Conservation (phyloP, 2,113 vertebrate genomes). For the Grammomys dolichurus region DNA sequence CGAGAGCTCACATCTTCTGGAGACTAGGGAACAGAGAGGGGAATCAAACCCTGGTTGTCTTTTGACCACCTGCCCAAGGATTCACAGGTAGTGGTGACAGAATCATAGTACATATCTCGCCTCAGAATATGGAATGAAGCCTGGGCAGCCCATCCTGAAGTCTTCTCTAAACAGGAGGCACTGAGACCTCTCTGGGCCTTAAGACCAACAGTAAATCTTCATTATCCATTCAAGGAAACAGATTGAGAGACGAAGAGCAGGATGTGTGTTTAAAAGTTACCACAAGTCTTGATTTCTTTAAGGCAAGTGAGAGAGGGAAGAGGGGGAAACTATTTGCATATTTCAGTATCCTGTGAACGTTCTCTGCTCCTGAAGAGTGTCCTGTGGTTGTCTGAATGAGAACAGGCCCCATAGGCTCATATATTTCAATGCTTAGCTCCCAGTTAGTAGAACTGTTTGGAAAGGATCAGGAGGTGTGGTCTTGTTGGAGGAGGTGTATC, state of each 20-base stretch:
- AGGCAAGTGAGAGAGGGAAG: background rate
- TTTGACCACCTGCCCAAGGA: background rate
- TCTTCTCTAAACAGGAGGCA: background rate
- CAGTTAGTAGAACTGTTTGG: background rate
- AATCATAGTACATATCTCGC: background rate
- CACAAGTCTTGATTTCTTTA: conserved; percentile 34
- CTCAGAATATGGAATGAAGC: background rate
- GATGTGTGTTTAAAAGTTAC: conserved; percentile 15
- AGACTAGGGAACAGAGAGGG: background rate
- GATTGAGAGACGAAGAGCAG: conserved; percentile 43
- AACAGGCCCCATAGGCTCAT: background rate
- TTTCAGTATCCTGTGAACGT: background rate
- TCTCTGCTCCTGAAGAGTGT: background rate
- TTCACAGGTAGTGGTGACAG: background rate
- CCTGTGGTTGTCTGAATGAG: background rate
- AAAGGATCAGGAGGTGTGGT: background rate
- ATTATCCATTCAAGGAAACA: conserved; percentile 3
- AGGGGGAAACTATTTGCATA: background rate
- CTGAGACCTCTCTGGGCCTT: background rate
- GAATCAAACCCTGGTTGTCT: background rate
- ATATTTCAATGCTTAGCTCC: background rate
- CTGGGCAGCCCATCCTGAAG: background rate
- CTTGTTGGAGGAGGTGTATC: background rate
- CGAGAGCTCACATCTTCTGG: background rate
- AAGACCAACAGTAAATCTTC: conserved; percentile 10